A percentile compares a stretch with the other conserved stretches of the same genome.
Conservation (phyloP, 2,113 vertebrate species). For the Morone saxatilis region DNA sequence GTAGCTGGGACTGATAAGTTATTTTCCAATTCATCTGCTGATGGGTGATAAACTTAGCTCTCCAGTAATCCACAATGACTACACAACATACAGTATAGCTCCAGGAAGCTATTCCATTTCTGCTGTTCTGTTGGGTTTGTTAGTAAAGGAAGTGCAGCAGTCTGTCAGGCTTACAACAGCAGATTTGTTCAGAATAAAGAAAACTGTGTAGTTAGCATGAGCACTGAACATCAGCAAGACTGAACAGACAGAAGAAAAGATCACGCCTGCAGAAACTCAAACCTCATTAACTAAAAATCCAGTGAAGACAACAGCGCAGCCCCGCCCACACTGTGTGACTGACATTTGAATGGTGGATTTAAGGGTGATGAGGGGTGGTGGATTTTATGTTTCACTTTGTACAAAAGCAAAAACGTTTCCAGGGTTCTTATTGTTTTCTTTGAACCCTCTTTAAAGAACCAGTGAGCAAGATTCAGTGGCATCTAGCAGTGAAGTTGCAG, state of each 20-base stretch:
- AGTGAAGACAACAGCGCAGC: constrained; percentile 1
- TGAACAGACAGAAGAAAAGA: constrained; percentile 14
- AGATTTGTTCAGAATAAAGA: neutral
- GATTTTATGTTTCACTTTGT: neutral
- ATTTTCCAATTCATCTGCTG: neutral
- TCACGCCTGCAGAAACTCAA: constrained; percentile 29
- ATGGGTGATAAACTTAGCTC: neutral
- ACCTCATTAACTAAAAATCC: constrained; percentile 40
- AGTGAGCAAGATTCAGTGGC: too few relatives aligned
- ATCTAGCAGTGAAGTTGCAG: too few relatives aligned
- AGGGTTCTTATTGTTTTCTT: neutral
- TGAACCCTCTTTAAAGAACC: neutral
- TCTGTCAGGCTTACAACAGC: neutral
- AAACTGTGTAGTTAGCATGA: neutral
- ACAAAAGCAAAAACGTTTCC: neutral
- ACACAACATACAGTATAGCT: neutral
- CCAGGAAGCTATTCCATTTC: neutral
- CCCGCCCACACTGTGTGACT: neutral
- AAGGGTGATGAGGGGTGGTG: neutral
- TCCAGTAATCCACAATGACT: neutral
- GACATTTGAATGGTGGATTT: constrained; percentile 6
- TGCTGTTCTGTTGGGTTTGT: neutral
- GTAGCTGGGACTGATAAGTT: neutral
- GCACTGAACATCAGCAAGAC: neutral
- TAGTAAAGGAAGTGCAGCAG: neutral